Base-by-base conservation (phyloP, 2,797 vertebrate genomes). In the Propithecus deckenii region DNA sequence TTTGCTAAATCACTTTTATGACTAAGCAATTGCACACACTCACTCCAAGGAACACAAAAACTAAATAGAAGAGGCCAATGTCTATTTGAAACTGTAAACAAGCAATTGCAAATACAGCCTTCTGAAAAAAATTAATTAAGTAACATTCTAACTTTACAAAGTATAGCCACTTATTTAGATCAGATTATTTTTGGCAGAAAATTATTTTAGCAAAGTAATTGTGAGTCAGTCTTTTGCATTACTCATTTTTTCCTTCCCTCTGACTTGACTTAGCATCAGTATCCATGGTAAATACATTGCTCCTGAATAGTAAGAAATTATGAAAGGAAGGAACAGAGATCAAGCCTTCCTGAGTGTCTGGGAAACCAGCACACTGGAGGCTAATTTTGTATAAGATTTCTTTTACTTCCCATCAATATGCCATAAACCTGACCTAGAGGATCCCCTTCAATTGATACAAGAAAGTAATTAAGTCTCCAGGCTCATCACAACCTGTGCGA, bases 381-480 rank as follows among this genome's bases (percentile, higher is more conserved):
- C 84, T 95, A 86, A 94, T 97, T 95, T 76, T 74, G 61, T 92
- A 48, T 85, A 89, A 94, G 79, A 46, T 95, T 98, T 97, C 94
- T 93, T 97, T 96, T 80, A 91, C 79, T 96, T 98, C 92, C 92
- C 95, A 97, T 97, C 97, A 97, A 97, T 97, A 97, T 95, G 95
- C 97, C 97, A 88, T 97, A 87, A 98, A 80, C 87, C 96, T 98
- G 97, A 98, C 97, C 98, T 84, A 65, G 78, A 98, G 92, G 83
- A 96, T 97, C 94, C 89, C 80, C 48, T 86, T 92, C 97, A 97
- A 94, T 83, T 97, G 98, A 98, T 92, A 93, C 86, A 98, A 97
- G 95, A 95, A 97, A 96, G 97, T 97, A 98, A 98, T 98, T 98
- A 98, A 97, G 94, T 97, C 97, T 98, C 95, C 91, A 94, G 95